Percentiles rank a stretch among this genome's conserved stretches.
Conservation (phyloP, 2,888 invertebrate genomes). For the Ptychoptera albimana region DNA sequence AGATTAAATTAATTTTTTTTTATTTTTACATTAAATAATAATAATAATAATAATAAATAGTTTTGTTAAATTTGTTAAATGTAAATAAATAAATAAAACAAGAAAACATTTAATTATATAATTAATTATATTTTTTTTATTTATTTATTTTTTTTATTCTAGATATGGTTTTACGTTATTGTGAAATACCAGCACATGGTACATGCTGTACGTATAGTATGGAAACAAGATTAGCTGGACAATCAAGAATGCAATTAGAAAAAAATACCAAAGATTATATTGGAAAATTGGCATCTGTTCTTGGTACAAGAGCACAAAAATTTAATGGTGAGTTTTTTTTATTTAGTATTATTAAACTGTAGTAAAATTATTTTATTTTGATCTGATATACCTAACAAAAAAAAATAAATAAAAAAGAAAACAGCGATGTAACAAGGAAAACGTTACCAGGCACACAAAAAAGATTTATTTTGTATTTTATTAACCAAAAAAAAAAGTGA, state of each 20-base stretch:
- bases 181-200: conserved; percentile 32
- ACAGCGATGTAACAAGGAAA: too few species aligned
- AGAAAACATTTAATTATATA: neutral
- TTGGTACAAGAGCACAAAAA: conserved; percentile 59
- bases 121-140: conserved; percentile 6
- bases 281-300: conserved; percentile 52
- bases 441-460: too few species aligned
- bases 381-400: too few species aligned
- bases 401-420: too few species aligned
- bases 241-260: conserved; percentile 58
- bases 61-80: too few species aligned
- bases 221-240: conserved; percentile 50
- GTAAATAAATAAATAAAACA: too few species aligned
- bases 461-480: too few species aligned
- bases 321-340: conserved; percentile 62
- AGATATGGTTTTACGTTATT: conserved; percentile 29
- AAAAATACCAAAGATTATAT: conserved; percentile 59
- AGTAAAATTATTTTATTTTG: neutral
- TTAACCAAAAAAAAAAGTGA: too few species aligned
- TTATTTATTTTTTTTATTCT: conserved; percentile 7
- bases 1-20: too few species aligned
- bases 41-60: too few species aligned
- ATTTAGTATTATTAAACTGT: conserved; percentile 11
- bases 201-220: conserved; percentile 41
- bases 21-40: too few species aligned